These are phyloP conservation scores for Paramisgurnus dabryanus DNA, from an alignment of 2,113 vertebrate species.

Conservation along the genomic window DNA sequence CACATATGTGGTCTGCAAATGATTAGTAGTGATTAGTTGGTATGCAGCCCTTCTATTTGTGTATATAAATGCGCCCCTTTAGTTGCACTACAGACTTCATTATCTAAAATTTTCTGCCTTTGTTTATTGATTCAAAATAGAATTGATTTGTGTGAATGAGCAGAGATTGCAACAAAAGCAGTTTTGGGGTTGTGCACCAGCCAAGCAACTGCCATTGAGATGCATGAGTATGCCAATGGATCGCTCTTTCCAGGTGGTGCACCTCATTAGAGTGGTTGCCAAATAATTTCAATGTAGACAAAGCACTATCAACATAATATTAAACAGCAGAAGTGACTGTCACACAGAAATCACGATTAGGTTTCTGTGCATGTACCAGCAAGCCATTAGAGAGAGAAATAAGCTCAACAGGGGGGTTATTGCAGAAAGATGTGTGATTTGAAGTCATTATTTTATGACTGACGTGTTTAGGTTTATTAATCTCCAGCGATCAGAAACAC, in stretches of 20 bases:
- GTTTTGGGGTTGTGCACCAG: too few species aligned
- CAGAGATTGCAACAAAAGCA: too few species aligned
- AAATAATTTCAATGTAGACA: not conserved
- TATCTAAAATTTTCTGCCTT: too few species aligned
- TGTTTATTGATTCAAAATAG: too few species aligned
- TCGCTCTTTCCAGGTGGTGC: not conserved
- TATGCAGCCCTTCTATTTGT: too few species aligned
- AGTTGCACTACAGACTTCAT: too few species aligned
- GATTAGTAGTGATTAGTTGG: too few species aligned
- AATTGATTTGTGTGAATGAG: too few species aligned
- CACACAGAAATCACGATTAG: constrained; percentile 22
- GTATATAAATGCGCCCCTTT: too few species aligned
- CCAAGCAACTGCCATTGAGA: too few species aligned
- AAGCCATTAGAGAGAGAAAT: constrained; percentile 26
- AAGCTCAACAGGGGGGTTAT: not conserved
- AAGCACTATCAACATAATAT: not conserved
- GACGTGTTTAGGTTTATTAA: constrained; percentile 52
- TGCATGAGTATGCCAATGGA: too few species aligned
- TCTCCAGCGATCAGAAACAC: constrained; percentile 25
- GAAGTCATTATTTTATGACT: constrained; percentile 59
- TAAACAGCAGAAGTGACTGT: not conserved
- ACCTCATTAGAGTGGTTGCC: not conserved
- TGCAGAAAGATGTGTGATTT: constrained; percentile 4
- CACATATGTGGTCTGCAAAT: too few species aligned
- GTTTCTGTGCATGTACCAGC: constrained; percentile 20